phyloP scores from a whole-genome alignment of 2,797 vertebrate species.

The Ctenosaura bakeri region DNA sequence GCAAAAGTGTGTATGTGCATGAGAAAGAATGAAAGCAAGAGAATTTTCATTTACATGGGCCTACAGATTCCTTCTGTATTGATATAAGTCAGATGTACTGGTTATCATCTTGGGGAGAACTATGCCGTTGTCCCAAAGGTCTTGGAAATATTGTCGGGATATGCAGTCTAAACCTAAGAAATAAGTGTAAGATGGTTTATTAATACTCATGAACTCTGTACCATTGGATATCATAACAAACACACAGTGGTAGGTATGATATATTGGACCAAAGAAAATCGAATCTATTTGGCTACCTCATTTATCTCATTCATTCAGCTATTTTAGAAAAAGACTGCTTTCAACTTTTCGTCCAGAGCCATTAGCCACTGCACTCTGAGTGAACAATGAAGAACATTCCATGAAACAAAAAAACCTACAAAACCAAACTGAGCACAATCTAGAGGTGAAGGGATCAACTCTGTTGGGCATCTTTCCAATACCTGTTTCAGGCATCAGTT shows the following conservation, averaged over 20 bases:
- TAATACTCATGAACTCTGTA: background rate
- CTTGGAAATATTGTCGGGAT: background rate
- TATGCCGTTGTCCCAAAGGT: background rate
- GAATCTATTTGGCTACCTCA: slow-evolving; percentile 11
- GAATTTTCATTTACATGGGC: background rate
- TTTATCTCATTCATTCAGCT: slow-evolving; percentile 40
- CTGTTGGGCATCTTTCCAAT: background rate
- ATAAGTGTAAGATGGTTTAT: background rate
- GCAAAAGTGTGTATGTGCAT: too few relatives aligned
- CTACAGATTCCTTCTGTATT: background rate
- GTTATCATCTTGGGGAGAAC: background rate
- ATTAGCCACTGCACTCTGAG: slow-evolving; percentile 20
- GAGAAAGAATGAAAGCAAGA: background rate
- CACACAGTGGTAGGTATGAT: background rate
- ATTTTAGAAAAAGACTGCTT: slow-evolving; percentile 30
- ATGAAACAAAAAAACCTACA: background rate
- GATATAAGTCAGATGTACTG: background rate
- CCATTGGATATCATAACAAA: background rate
- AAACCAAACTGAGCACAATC: slow-evolving; percentile 25
- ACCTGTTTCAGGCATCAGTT: slow-evolving; percentile 13
- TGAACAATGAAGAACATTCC: background rate
- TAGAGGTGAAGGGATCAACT: slow-evolving; percentile 18
- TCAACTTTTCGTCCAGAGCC: slow-evolving; percentile 36
- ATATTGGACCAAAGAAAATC: background rate
- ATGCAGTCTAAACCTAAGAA: background rate